Evolutionary conservation across 2,888 invertebrate genomes (phyloP), one percentile per base, ranked within the genome.

Genomic region (Patella depressa): DNA sequence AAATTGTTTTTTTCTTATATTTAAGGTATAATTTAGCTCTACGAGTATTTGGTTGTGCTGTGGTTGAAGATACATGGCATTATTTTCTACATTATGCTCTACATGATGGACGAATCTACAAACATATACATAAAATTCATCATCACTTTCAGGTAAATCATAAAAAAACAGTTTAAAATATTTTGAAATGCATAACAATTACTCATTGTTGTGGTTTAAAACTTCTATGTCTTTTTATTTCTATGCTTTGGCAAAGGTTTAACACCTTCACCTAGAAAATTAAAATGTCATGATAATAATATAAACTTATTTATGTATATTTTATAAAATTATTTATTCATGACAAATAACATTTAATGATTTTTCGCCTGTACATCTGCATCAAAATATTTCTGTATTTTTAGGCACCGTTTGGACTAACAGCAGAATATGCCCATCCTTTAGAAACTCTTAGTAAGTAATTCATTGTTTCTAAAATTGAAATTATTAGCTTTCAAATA

Each of bases 361-460:
- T 0, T 45, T 45, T 45, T 45, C 45, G 9, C 45, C 9, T 45
- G 0, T 45, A 9, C 45, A 45, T 45, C 45, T 45, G 9, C 9
- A 45, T 9, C 45, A 45, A 45, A 45, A 45, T 45, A 45, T 77
- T 54, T 65, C 17, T 72, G 7, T 75, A 17, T 73, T 80, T 77
- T 14, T 78, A 85, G 87, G 75, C 88, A 45, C 89, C 89, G 3
- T 90, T 89, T 81, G 89, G 89, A 24, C 87, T 89, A 88, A 83
- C 84, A 12, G 89, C 89, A 17, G 89, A 89, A 79, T 89, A 89
- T 78, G 89, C 89, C 29, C 89, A 89, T 79, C 89, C 89, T 54
- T 83, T 81, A 2, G 89, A 89, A 83, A 90, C 89, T 4, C 24
- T 90, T 45, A 86, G 88, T 89, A 81, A 84, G 85, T 85, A 11